Evolutionary conservation across 2,888 invertebrate genomes (phyloP).

Genomic region (Achlya flavicornis): DNA sequence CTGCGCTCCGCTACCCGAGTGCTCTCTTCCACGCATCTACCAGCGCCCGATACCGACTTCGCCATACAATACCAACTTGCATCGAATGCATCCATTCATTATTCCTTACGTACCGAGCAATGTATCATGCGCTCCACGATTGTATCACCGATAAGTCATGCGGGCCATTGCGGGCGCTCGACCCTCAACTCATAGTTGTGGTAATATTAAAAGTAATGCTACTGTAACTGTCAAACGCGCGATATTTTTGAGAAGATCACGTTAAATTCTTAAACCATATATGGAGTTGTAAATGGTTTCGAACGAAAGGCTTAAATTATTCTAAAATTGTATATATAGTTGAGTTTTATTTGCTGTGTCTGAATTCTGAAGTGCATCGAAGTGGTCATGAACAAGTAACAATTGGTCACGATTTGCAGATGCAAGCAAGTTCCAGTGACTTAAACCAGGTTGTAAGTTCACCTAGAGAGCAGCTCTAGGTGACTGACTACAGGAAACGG

Average conservation of each 20-base stretch:
- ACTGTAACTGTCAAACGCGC: slow-evolving; percentile 63
- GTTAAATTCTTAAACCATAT: slow-evolving; percentile 51
- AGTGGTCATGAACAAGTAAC: no score
- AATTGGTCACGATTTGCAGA: no score
- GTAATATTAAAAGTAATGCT: slow-evolving; percentile 26
- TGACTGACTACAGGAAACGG: no score
- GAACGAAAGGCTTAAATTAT: slow-evolving; percentile 28
- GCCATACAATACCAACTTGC: slow-evolving; percentile 54
- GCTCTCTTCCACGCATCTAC: slow-evolving; percentile 45
- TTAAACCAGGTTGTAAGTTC: no score
- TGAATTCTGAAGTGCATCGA: no score
- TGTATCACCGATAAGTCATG: slow-evolving; percentile 14
- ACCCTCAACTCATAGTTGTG: slow-evolving; percentile 50
- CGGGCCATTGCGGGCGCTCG: slow-evolving; percentile 32
- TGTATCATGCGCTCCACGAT: slow-evolving; percentile 47
- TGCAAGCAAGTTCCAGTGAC: no score
- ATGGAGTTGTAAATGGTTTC: slow-evolving; percentile 42
- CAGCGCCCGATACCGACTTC: slow-evolving; percentile 43
- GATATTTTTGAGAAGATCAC: slow-evolving; percentile 58
- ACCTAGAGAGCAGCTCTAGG: no score
- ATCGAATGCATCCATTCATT: slow-evolving; percentile 40
- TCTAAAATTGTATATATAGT: slow-evolving; percentile 19
- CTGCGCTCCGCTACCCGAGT: slow-evolving; percentile 57
- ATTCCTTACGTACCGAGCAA: slow-evolving; percentile 49
- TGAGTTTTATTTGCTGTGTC: background rate